Evolutionary conservation across 2,888 invertebrate species (phyloP).

Genomic region (Habrosyne pyritoides): DNA sequence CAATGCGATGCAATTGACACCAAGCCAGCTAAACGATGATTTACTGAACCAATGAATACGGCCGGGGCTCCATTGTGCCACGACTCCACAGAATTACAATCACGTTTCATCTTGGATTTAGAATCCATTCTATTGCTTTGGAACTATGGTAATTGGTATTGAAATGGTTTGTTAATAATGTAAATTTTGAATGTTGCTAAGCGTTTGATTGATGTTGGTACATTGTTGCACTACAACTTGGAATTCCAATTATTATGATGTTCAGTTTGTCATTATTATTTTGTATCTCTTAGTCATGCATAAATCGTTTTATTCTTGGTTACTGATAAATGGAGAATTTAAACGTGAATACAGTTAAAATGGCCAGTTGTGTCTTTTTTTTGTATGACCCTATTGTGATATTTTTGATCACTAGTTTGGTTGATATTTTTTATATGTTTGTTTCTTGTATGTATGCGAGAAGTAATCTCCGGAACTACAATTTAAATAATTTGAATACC

Average conservation of each 20-base stretch:
- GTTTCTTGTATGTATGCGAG: too few species aligned
- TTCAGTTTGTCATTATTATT: too few species aligned
- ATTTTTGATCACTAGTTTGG: too few species aligned
- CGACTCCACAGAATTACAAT: conserved; percentile 11
- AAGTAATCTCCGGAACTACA: too few species aligned
- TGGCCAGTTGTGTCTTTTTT: too few species aligned
- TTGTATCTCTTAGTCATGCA: too few species aligned
- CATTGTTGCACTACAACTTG: neutral
- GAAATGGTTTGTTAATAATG: neutral
- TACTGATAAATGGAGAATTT: too few species aligned
- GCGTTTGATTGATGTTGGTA: neutral
- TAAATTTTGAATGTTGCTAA: neutral
- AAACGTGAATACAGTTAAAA: too few species aligned
- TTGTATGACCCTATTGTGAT: too few species aligned
- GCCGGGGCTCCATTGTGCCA: conserved; percentile 13
- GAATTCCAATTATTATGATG: neutral
- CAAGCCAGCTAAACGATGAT: conserved; percentile 41
- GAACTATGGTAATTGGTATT: neutral
- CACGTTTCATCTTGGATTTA: conserved; percentile 4
- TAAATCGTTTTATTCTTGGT: too few species aligned
- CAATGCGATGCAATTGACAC: conserved; percentile 42
- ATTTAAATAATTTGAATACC: too few species aligned
- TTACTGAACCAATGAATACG: conserved; percentile 37
- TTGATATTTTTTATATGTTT: too few species aligned
- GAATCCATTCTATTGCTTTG: conserved; percentile 1